Evolutionary conservation across 30 jellyfish, hydroid and myxozoan species (phyloP), one percentile per base, ranked within the genome.

Genomic region (Pelagia noctiluca): DNA sequence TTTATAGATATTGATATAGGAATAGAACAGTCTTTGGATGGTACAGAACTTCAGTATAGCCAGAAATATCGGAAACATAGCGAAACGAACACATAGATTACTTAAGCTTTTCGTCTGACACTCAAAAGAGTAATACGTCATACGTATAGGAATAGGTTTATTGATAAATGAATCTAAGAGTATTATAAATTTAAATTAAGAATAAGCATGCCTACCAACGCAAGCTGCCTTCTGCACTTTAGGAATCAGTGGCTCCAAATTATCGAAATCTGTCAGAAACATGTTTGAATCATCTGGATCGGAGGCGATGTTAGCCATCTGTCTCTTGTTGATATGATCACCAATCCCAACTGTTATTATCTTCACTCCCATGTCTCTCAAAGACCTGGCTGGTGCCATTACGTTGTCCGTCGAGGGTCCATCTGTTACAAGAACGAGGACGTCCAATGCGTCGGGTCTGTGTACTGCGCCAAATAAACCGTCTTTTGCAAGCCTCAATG

Each of bases 281-380:
- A 93, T 92, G 86, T 93, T 96, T 35, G 84, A 96, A 24, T 93
- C 97, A 68, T 93, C 98, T 0, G 98, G 98, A 50, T 93, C 98
- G 10, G 98, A 93, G 23, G 98, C 98, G 23, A 93, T 86, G 38
- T 86, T 91, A 22, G 96, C 80, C 73, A 93, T 36, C 50, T 93
- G 98, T 35, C 86, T 52, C 67, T 80, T 87, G 78, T 93, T 92
- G 31, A 93, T 81, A 33, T 93, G 97, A 35, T 84, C 95, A 3
- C 98, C 98, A 71, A 93, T 75, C 5, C 98, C 98, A 30, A 87
- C 96, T 7, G 95, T 64, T 11, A 93, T 93, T 13, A 93, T 42
- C 68, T 93, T 93, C 31, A 93, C 98, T 21, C 98, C 98, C 98
- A 93, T 86, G 49, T 93, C 98, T 12, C 98, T 92, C 75, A 93